phyloP scores from a whole-genome alignment of 1,140 invertebrate genomes.

The Diorhabda carinulata region DNA sequence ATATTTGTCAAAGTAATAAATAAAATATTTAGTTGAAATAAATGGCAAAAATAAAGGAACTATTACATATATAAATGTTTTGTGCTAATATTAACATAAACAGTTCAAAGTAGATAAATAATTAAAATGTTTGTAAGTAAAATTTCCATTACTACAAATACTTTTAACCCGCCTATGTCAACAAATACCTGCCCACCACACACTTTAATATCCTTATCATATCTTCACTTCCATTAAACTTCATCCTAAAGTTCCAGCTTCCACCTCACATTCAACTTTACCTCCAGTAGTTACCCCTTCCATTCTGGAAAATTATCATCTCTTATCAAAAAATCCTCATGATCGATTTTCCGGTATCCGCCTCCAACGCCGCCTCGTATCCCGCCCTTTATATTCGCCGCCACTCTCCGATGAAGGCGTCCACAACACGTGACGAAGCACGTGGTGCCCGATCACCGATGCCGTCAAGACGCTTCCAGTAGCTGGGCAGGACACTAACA shows the following conservation, averaged over 20 bases:
- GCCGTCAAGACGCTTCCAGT: constrained; percentile 31
- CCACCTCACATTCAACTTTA: background rate
- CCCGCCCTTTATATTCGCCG: constrained; percentile 38
- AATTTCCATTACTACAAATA: background rate
- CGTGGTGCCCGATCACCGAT: constrained; percentile 27
- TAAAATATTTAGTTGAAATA: too few relatives aligned
- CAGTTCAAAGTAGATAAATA: too few relatives aligned
- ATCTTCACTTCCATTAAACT: constrained; percentile 2
- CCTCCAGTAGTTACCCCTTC: constrained; percentile 1
- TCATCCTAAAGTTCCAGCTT: background rate
- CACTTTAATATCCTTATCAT: constrained; percentile 1
- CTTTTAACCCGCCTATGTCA: background rate
- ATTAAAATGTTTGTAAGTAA: too few relatives aligned
- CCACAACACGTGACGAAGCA: constrained; percentile 39
- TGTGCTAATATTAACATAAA: too few relatives aligned
- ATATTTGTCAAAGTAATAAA: too few relatives aligned
- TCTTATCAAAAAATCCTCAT: constrained; percentile 37
- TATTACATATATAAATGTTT: too few relatives aligned
- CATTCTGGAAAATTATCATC: constrained; percentile 7
- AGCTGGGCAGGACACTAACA: constrained; percentile 24
- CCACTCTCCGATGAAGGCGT: constrained; percentile 36
- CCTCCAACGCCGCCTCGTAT: constrained; percentile 33
- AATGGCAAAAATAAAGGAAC: too few relatives aligned
- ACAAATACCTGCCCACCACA: constrained; percentile 1
- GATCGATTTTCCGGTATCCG: constrained; percentile 32